Evolutionary conservation across 2,888 invertebrate species (phyloP), one percentile per base, ranked within the genome.

Genomic region (Eurytoma californica): DNA sequence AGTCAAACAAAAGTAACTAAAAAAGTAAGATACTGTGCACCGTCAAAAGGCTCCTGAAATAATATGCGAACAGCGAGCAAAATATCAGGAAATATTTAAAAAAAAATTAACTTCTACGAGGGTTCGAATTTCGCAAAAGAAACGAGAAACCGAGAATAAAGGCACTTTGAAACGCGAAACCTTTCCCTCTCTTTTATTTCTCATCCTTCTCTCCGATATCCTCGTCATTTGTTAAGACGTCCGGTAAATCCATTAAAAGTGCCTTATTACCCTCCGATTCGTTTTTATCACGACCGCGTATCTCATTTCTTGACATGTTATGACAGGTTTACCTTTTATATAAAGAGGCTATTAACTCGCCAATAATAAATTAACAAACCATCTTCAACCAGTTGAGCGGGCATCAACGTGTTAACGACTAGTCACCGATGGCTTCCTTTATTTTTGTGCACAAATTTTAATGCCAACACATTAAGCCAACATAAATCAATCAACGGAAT

Each of bases 41-140:
- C 24, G 24, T 24, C 24, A 24, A 24, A 24, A 24, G 24, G 24
- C 24, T 24, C 24, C 24, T 24, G 24, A 24, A 24, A 24, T 24
- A 24, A 39, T 9, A 7, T 9, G 9, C 7, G 9, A 1, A 39
- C 7, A 39, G 39, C 9, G 39, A 9, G 39, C 39, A 39, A 39
- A 39, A 9, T 57, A 57, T 20, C 20, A 20, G 4, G 20, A 20
- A 20, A 20, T 57, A 20, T 9, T 20, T 57, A 20, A 20, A 3
- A 20, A 57, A 57, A 57, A 57, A 57, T 20, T 57, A 57, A 18
- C 18, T 12, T 3, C 61, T 30, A 12, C 28, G 30, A 28, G 57
- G 69, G 70, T 58, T 72, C 47, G 73, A 63, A 69, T 77, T 83
- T 79, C 60, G 58, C 9, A 60, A 65, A 80, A 82, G 51, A 67